A percentile compares a stretch with the other conserved stretches of the same genome.
Conservation (phyloP, 2,113 vertebrate genomes). For the Gymnogyps californianus region DNA sequence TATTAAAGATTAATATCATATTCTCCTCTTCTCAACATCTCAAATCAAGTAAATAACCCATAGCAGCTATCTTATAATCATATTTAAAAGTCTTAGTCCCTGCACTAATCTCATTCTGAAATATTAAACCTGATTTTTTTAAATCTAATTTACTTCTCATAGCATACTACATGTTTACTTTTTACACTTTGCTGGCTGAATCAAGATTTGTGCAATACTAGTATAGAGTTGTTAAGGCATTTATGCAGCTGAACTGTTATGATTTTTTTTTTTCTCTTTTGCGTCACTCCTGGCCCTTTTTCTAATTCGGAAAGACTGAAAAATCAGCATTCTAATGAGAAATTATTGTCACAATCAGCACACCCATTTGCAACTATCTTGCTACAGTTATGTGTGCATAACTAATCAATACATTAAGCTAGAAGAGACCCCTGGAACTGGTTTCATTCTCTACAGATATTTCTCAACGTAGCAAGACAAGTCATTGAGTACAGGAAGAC, state of each 20-base stretch:
- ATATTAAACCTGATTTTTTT: neutral
- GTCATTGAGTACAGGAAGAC: neutral
- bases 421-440: neutral
- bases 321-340: neutral
- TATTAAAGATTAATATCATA: neutral
- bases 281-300: neutral
- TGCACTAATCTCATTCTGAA: neutral
- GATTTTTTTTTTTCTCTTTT: neutral
- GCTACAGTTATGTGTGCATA: neutral
- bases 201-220: neutral
- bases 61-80: neutral
- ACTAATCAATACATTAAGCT: neutral
- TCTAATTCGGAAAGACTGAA: neutral
- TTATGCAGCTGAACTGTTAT: neutral
- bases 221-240: neutral
- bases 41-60: constrained; percentile 13
- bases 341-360: neutral
- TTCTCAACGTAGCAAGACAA: neutral
- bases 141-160: constrained; percentile 20
- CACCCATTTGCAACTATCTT: neutral
- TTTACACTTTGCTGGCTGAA: neutral
- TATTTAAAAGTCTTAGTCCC: constrained; percentile 1
- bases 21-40: neutral
- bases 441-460: neutral
- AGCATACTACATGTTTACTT: neutral